Percentiles rank a stretch among this genome's conserved stretches.
These are phyloP conservation scores for Antedon mediterranea DNA, from an alignment of 53 echinoderm and acorn worm species.

Conservation along the genomic window DNA sequence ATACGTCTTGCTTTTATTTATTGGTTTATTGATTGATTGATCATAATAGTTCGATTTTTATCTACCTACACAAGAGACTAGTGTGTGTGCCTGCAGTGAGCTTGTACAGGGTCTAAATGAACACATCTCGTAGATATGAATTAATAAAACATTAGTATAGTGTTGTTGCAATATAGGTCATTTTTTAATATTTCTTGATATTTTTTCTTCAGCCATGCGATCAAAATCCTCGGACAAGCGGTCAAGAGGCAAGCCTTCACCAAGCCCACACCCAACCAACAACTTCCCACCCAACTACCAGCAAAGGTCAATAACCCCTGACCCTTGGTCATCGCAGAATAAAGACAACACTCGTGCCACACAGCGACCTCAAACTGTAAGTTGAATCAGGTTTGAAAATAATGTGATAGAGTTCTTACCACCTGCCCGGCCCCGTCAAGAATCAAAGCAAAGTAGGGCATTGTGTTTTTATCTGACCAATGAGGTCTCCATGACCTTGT, in stretches of 20 bases:
- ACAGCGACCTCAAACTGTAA: constrained; percentile 83
- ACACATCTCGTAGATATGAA: no score
- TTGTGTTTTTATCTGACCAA: background rate
- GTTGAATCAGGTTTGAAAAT: constrained; percentile 2
- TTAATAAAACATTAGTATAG: no score
- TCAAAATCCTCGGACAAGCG: constrained; percentile 15
- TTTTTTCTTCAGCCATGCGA: constrained; percentile 52
- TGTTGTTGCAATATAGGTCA: no score
- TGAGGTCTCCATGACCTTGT: background rate
- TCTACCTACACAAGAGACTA: no score
- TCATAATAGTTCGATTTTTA: no score
- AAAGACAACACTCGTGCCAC: constrained; percentile 65
- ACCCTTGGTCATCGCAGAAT: constrained; percentile 61
- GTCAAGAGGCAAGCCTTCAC: background rate
- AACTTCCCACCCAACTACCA: constrained; percentile 60
- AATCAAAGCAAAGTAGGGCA: no score
- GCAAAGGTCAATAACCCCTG: constrained; percentile 81
- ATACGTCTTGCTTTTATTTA: no score
- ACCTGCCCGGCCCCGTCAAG: no score
- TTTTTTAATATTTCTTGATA: background rate
- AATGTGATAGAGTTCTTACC: no score
- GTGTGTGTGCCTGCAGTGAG: no score
- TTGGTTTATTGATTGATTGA: no score
- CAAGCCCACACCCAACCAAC: constrained; percentile 3
- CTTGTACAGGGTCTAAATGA: no score